phyloP scores from a whole-genome alignment of 2,797 vertebrate species.

The Ara ararauna region DNA sequence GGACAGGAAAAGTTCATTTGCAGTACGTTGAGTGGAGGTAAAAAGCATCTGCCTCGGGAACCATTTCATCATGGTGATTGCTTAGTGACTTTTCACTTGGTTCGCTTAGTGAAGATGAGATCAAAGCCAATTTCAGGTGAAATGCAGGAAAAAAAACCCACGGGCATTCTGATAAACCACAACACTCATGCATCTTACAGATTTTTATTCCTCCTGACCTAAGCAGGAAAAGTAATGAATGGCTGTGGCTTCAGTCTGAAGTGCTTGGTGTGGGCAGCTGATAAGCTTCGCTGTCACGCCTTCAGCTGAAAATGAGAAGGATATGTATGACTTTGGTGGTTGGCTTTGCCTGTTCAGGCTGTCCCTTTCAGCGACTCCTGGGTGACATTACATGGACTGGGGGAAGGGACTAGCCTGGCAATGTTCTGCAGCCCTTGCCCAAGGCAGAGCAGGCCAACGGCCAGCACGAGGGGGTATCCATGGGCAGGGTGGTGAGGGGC shows the following conservation, averaged over 20 bases:
- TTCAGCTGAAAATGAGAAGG: not conserved
- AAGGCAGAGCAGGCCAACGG: not conserved
- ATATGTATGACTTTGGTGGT: not conserved
- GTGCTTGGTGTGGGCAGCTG: not conserved
- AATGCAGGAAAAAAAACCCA: not conserved
- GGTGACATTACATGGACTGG: rapidly evolving
- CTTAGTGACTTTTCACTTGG: not conserved
- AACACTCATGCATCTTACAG: not conserved
- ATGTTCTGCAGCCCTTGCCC: not conserved
- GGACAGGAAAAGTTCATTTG: slow-evolving; percentile 43
- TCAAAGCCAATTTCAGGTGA: not conserved
- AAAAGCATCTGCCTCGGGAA: not conserved
- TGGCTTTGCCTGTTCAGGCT: not conserved
- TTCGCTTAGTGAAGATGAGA: not conserved
- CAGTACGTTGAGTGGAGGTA: not conserved
- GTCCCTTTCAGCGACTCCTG: not conserved
- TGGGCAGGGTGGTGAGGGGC: rapidly evolving
- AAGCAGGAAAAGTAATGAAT: not conserved
- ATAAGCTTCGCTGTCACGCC: not conserved
- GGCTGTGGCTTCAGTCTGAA: not conserved
- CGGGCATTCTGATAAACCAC: not conserved
- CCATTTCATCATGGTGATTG: not conserved
- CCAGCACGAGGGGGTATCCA: rapidly evolving
- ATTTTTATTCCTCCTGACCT: not conserved
- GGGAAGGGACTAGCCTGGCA: not conserved